These are phyloP conservation scores for Hemichromis elongatus DNA, from an alignment of 2,113 vertebrate species.

Conservation along the genomic window DNA sequence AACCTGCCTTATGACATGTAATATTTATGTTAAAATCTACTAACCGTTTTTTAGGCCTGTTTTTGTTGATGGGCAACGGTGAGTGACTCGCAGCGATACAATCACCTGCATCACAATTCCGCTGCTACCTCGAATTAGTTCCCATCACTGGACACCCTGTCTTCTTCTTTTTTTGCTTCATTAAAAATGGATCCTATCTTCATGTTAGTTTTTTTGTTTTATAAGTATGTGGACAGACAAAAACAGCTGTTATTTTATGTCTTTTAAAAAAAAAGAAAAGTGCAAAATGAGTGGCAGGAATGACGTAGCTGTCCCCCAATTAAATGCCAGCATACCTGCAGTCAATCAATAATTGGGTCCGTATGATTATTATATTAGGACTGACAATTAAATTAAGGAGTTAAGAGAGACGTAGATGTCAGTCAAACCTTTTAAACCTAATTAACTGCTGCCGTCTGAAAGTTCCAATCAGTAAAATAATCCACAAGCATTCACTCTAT, in stretches of 20 bases:
- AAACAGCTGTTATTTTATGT: not conserved
- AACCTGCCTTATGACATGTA: not conserved
- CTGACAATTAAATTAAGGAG: conserved; percentile 61
- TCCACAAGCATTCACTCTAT: conserved; percentile 55
- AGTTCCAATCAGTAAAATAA: conserved; percentile 63
- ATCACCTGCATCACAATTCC: conserved; percentile 19
- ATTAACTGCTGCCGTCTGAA: conserved; percentile 58
- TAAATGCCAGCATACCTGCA: conserved; percentile 14
- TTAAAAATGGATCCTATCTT: conserved; percentile 30
- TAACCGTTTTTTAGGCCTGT: not conserved
- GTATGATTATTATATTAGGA: conserved; percentile 53
- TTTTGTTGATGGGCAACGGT: not conserved
- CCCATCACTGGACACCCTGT: conserved; percentile 17
- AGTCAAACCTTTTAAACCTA: conserved; percentile 52
- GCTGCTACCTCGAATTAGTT: conserved; percentile 60
- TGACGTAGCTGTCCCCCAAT: not conserved
- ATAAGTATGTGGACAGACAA: not conserved
- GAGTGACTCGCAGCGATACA: conserved; percentile 5
- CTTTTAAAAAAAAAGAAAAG: not conserved
- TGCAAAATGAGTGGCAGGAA: not conserved
- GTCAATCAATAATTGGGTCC: conserved; percentile 50
- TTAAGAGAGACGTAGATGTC: conserved; percentile 40
- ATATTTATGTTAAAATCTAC: not conserved
- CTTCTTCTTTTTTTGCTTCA: not conserved
- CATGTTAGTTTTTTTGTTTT: not conserved